These are phyloP conservation scores for Zaprionus capensis DNA, from an alignment of 1,140 invertebrate genomes.

Conservation along the genomic window DNA sequence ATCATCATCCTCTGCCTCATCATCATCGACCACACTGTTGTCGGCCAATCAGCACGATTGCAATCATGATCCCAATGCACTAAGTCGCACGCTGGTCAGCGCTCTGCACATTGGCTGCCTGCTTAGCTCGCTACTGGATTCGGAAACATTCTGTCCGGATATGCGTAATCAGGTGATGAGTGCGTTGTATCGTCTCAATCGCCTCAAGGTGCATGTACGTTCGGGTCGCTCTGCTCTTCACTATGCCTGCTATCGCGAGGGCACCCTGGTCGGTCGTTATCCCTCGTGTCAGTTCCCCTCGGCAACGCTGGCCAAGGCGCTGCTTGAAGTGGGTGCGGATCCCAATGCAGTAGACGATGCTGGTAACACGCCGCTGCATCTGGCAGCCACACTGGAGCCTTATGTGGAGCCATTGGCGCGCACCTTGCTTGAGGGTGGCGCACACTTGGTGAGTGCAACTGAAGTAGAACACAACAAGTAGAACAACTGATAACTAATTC, in stretches of 20 bases:
- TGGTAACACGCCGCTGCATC: conserved; percentile 87
- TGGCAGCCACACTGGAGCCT: conserved; percentile 85
- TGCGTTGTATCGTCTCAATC: conserved; percentile 90
- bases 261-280: conserved; percentile 87
- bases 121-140: conserved; percentile 87
- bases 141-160: conserved; percentile 85
- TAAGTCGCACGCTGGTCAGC: conserved; percentile 94
- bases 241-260: conserved; percentile 89
- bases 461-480: not conserved
- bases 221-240: conserved; percentile 92
- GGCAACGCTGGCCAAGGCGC: conserved; percentile 89
- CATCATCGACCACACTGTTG: conserved; percentile 57
- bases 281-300: conserved; percentile 91
- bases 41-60: conserved; percentile 85
- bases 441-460: conserved; percentile 88
- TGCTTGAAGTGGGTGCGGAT: conserved; percentile 93
- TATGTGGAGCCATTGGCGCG: conserved; percentile 88
- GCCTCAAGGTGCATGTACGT: conserved; percentile 88
- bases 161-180: conserved; percentile 86
- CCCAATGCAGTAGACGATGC: conserved; percentile 90
- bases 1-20: conserved; percentile 30
- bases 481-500: not conserved
- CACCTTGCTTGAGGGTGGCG: conserved; percentile 90
- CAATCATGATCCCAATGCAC: conserved; percentile 89
- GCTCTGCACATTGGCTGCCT: conserved; percentile 92